These are phyloP conservation scores for Acanthococcus lagerstroemiae DNA, from an alignment of 2,888 invertebrate species.

Conservation along the genomic window DNA sequence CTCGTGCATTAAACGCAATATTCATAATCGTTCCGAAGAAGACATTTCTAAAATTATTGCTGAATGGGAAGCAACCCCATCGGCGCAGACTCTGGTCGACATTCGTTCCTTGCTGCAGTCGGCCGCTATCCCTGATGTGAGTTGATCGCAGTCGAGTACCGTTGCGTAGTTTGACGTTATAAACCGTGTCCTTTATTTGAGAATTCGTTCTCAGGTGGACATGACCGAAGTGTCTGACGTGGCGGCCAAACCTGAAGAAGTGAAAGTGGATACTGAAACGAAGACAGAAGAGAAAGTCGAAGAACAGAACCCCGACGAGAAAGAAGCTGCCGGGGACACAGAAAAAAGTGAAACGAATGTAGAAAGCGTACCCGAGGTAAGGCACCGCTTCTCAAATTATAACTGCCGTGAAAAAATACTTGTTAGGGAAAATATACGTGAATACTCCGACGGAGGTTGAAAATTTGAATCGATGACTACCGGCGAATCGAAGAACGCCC, in stretches of 20 bases:
- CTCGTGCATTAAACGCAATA: conserved; percentile 69
- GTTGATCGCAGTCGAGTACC: no score
- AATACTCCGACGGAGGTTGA: no score
- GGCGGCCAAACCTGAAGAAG: conserved; percentile 46
- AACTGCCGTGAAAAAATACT: conserved; percentile 5
- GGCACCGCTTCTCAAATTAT: conserved; percentile 4
- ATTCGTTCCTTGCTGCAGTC: conserved; percentile 67
- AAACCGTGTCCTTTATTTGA: no score
- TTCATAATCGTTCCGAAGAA: conserved; percentile 64
- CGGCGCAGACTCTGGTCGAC: conserved; percentile 71
- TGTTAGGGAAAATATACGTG: conserved; percentile 13
- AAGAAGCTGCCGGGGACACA: neutral
- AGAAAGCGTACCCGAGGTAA: conserved; percentile 3
- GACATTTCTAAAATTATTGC: conserved; percentile 65
- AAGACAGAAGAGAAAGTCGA: conserved; percentile 36
- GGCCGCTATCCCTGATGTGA: no score
- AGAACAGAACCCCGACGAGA: conserved; percentile 33
- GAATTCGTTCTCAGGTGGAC: conserved; percentile 17
- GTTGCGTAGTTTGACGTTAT: no score
- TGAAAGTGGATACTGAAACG: conserved; percentile 32
- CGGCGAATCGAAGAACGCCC: no score
- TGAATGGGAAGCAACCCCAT: conserved; percentile 67
- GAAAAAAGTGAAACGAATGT: neutral
- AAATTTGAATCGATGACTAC: no score
- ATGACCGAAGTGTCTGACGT: conserved; percentile 40